Evolutionary conservation across 2,113 vertebrate genomes (phyloP).

Genomic region (Heliornis fulica): DNA sequence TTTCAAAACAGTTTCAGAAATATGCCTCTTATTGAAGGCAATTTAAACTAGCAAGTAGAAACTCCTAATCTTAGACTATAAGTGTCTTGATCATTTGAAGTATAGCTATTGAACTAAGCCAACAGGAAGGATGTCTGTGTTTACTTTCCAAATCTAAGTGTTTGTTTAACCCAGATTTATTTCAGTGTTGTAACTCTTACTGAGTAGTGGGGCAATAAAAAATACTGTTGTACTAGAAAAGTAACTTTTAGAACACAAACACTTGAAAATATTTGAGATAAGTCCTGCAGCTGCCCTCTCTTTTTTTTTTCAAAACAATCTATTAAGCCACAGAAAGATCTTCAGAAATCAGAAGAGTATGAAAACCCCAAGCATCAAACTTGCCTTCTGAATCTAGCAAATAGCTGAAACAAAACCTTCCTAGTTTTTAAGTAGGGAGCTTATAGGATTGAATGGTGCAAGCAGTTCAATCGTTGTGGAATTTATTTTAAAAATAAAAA

Average conservation of each 20-base stretch:
- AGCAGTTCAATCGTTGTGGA: not conserved
- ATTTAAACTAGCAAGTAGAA: not conserved
- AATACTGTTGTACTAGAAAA: not conserved
- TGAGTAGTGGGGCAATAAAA: not conserved
- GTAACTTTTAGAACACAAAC: not conserved
- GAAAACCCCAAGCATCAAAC: not conserved
- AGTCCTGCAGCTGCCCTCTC: not conserved
- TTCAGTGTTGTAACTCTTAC: not conserved
- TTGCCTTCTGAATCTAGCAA: not conserved
- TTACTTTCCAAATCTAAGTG: conserved; percentile 4
- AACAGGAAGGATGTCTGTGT: not conserved
- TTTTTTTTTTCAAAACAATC: not conserved
- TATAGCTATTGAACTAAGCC: not conserved
- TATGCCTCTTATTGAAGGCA: not conserved
- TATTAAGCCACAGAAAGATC: not conserved
- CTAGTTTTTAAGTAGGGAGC: not conserved
- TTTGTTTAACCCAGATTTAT: conserved; percentile 38
- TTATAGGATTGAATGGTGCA: too few species aligned
- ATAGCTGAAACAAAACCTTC: not conserved
- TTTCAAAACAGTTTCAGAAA: not conserved
- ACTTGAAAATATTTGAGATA: not conserved
- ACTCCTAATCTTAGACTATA: not conserved
- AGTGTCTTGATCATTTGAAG: not conserved
- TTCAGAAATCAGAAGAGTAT: not conserved
- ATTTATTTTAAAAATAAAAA: not conserved